Percentiles rank a stretch among this genome's conserved stretches.
Conservation (phyloP, 1,140 invertebrate species). For the Camponotus vicinus region DNA sequence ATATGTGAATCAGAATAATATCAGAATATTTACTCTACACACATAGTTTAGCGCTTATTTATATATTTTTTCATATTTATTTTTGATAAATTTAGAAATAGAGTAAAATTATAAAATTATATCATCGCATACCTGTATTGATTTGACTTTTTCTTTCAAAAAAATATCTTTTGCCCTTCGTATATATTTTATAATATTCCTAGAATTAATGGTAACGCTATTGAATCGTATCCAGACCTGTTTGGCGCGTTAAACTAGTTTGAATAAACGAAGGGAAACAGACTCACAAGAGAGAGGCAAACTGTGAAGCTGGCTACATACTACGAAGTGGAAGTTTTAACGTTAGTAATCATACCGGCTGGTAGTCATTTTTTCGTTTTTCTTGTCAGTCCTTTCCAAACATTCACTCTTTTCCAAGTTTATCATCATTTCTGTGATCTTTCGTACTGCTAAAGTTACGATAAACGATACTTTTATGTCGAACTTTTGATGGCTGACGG, state of each 20-base stretch:
- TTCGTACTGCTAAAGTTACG: conserved; percentile 63
- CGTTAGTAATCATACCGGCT: conserved; percentile 39
- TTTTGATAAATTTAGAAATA: not conserved
- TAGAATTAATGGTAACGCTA: conserved; percentile 35
- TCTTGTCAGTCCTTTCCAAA: conserved; percentile 51
- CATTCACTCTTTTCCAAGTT: conserved; percentile 73
- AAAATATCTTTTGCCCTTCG: not conserved
- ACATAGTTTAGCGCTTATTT: not conserved
- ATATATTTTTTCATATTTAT: not conserved
- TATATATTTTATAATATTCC: not conserved
- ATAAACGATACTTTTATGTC: conserved; percentile 76
- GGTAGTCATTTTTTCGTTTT: conserved; percentile 49
- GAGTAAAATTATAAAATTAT: not conserved
- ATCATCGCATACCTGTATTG: not conserved
- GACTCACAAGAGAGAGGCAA: conserved; percentile 29
- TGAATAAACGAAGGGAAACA: conserved; percentile 59
- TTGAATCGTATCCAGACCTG: conserved; percentile 49
- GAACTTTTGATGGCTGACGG: not conserved
- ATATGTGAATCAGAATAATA: not conserved
- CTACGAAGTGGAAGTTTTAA: conserved; percentile 50
- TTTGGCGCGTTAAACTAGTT: conserved; percentile 50
- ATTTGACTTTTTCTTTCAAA: conserved; percentile 2
- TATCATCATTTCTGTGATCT: conserved; percentile 76
- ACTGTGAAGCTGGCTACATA: conserved; percentile 20
- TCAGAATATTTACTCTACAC: not conserved